Percentiles rank a stretch among this genome's conserved stretches.
These are phyloP conservation scores for Drosophila tristis DNA, from an alignment of 1,140 invertebrate genomes.

Conservation along the genomic window DNA sequence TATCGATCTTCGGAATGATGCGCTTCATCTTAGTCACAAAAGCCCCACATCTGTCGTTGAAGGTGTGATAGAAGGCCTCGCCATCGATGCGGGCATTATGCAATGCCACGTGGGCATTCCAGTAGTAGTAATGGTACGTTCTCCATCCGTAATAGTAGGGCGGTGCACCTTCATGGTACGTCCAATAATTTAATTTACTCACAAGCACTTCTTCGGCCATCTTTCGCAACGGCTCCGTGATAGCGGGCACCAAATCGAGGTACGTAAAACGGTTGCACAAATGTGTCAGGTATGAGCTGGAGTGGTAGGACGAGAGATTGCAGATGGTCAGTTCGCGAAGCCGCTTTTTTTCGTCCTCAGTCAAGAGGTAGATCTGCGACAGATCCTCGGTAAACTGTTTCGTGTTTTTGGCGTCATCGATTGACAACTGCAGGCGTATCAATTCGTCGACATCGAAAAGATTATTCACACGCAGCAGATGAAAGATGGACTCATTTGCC, in stretches of 20 bases:
- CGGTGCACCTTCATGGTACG: no score
- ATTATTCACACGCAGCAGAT: slow-evolving; percentile 85
- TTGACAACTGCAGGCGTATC: slow-evolving; percentile 19
- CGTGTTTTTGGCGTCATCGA: slow-evolving; percentile 74
- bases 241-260: slow-evolving; percentile 5
- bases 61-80: slow-evolving; percentile 83
- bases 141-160: no score
- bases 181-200: no score
- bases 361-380: slow-evolving; percentile 85
- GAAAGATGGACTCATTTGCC: slow-evolving; percentile 90
- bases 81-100: no score
- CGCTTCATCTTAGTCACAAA: slow-evolving; percentile 84
- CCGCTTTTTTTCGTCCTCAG: slow-evolving; percentile 85
- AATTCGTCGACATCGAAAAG: slow-evolving; percentile 62
- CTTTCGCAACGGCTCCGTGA: slow-evolving; percentile 10
- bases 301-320: slow-evolving; percentile 82
- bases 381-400: slow-evolving; percentile 83
- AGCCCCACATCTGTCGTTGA: no score
- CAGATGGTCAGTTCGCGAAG: slow-evolving; percentile 86
- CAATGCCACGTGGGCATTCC: no score
- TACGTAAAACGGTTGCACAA: slow-evolving; percentile 85
- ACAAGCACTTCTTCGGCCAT: background rate
- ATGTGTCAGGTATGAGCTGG: slow-evolving; percentile 69
- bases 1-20: slow-evolving; percentile 84
- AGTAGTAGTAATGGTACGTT: no score